Evolutionary conservation across 2,113 vertebrate species (phyloP).

Genomic region (Enhydra lutris): DNA sequence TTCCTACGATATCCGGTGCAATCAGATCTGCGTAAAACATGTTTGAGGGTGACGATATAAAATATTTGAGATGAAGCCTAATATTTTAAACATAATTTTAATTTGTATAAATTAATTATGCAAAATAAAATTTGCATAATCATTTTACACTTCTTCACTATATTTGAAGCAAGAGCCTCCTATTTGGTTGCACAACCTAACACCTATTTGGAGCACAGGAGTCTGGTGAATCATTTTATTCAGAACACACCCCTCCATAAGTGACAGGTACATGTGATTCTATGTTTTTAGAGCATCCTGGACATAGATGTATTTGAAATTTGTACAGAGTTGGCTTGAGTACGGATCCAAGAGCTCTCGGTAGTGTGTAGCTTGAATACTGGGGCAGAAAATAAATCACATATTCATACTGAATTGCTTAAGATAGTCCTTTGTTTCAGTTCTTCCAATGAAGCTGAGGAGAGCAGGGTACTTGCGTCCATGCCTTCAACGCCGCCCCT

Average conservation of each 20-base stretch:
- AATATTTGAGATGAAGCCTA: conserved; percentile 36
- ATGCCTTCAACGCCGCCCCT: background rate
- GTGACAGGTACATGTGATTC: background rate
- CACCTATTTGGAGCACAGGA: background rate
- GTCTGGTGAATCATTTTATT: background rate
- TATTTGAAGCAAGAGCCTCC: background rate
- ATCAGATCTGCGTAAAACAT: conserved; percentile 30
- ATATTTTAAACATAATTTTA: background rate
- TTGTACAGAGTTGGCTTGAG: background rate
- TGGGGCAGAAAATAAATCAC: background rate
- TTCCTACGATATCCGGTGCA: background rate
- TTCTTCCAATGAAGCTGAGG: background rate
- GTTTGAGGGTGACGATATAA: background rate
- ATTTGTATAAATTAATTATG: background rate
- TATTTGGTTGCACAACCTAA: background rate
- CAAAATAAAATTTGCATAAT: background rate
- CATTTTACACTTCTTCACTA: conserved; percentile 7
- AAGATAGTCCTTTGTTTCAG: background rate
- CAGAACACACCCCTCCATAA: background rate
- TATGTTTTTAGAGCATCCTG: background rate
- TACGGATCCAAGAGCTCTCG: background rate
- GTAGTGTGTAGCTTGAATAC: background rate
- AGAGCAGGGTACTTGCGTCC: background rate
- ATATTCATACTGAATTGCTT: background rate
- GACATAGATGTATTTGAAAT: background rate